Base-by-base conservation (phyloP, 2,113 vertebrate genomes). In the Cricetomys ansorgei region DNA sequence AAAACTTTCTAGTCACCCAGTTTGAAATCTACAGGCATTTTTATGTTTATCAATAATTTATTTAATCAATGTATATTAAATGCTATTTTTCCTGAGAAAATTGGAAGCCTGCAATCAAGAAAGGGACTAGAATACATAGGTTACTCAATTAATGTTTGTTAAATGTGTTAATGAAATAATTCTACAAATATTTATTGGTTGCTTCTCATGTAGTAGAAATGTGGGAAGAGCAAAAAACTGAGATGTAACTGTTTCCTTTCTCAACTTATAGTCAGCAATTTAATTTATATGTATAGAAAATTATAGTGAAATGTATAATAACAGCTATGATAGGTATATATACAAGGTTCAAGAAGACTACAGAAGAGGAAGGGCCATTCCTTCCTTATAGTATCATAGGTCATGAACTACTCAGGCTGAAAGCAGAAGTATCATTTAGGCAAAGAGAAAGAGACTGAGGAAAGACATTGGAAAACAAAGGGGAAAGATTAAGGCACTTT, bases 151-250 rank as follows among this genome's bases (percentile, higher is more conserved):
- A 70, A 88, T 48, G 37, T 80, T 94, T 83, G 53, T 48, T 92
- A 40, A 95, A 62, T 92, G 29, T 92, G 75, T 40, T 94, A 72
- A 92, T 81, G 45, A 94, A 59, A 73, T 92, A 93, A 95, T 83
- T 65, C 27, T 29, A 81, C 29, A 57, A 69, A 23, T 72, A 81
- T 72, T 62, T 94, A 62, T 80, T 88, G 67, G 43, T 55, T 85
- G 34, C 40, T 92, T 94, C 76, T 88, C 40, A 81, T n/a, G n/a
- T 76, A n/a, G 45, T 73, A 21, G 37, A 91, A 79, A 57, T 75
- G 15, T 93, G 75, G 17, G 62, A 10, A 72, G 55, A 88, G 43
- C 3, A 90, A 94, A 94, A 92, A 50, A 86, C 48, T 75, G 77
- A 77, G 25, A 88, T n/a, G 1, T 19, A 75, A 37, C 77, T 50